phyloP scores from a whole-genome alignment of 2,888 invertebrate species.

The Leucophenga maculata region DNA sequence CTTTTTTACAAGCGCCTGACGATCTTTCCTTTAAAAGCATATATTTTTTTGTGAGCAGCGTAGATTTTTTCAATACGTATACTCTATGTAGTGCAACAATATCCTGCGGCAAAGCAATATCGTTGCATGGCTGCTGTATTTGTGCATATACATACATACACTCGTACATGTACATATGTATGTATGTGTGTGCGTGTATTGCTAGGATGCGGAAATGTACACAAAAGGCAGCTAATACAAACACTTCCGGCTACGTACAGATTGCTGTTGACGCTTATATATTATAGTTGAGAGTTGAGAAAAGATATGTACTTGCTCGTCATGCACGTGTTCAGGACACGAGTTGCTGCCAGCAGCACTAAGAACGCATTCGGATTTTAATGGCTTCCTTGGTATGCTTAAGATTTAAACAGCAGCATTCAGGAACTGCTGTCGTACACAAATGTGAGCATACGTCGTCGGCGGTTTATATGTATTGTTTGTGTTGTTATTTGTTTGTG shows the following conservation, averaged over 20 bases:
- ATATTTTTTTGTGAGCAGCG: background rate
- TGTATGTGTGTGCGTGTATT: constrained; percentile 32
- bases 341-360: background rate
- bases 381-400: background rate
- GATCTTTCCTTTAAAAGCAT: background rate
- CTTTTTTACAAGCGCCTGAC: background rate
- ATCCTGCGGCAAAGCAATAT: too few species aligned
- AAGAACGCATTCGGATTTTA: background rate
- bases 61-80: constrained; percentile 3
- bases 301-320: too few species aligned
- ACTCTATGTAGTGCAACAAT: background rate
- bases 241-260: constrained; percentile 23
- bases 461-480: too few species aligned
- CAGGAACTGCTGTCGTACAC: too few species aligned
- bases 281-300: background rate
- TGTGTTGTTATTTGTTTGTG: too few species aligned
- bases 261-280: constrained; percentile 15
- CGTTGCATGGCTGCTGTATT: background rate
- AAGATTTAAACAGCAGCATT: too few species aligned
- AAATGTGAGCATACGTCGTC: too few species aligned
- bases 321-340: constrained; percentile 8
- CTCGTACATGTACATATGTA: constrained; percentile 17
- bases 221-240: constrained; percentile 61
- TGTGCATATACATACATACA: background rate
- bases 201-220: constrained; percentile 64